Percentiles rank a stretch among this genome's conserved stretches.
phyloP scores from a whole-genome alignment of 2,888 invertebrate species.

The Thyatira batis region DNA sequence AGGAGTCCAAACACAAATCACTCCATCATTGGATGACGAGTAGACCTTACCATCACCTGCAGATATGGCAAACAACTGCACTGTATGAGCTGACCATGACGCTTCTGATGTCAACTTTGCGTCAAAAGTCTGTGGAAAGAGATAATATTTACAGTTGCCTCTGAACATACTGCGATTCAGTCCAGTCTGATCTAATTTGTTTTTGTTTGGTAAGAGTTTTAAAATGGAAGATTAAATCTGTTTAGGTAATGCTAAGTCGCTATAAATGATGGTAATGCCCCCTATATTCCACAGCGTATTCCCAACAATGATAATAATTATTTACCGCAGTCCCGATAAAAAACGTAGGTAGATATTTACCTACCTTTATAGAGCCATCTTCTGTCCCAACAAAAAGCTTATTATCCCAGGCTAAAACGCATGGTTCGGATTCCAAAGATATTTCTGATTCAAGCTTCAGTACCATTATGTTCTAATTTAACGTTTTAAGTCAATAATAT shows the following conservation, averaged over 20 bases:
- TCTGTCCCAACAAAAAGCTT: conserved; percentile 66
- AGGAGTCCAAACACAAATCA: conserved; percentile 80
- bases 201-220: no score
- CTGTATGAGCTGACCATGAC: conserved; percentile 82
- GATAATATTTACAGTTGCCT: neutral
- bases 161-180: no score
- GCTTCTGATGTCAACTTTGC: conserved; percentile 45
- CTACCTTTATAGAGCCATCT: conserved; percentile 66
- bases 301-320: no score
- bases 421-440: conserved; percentile 65
- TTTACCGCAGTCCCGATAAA: no score
- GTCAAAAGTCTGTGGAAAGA: conserved; percentile 51
- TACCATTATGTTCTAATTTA: conserved; percentile 42
- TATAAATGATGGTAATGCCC: no score
- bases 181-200: no score
- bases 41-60: conserved; percentile 76
- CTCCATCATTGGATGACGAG: conserved; percentile 85
- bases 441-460: conserved; percentile 56
- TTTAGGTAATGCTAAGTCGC: no score
- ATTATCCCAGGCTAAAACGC: conserved; percentile 61
- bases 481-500: no score
- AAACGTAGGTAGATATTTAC: conserved; percentile 19
- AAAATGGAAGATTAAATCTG: no score
- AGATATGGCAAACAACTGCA: conserved; percentile 83
- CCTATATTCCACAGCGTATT: no score